A percentile compares a stretch with the other conserved stretches of the same genome.
phyloP scores from a whole-genome alignment of 2,888 invertebrate species.

The Rhimphoctona megacephalus region DNA sequence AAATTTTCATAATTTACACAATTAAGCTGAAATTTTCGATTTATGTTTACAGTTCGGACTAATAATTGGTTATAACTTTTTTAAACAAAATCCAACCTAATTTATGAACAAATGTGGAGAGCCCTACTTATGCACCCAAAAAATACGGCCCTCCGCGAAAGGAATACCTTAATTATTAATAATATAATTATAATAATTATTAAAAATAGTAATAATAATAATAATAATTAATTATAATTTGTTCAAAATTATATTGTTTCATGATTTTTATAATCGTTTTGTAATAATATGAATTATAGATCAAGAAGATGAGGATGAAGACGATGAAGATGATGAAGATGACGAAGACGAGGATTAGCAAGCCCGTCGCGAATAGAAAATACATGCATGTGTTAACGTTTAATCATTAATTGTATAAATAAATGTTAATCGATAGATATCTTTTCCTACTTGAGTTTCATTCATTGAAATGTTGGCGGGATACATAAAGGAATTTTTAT shows the following conservation, averaged over 20 bases:
- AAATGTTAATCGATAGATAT: background rate
- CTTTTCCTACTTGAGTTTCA: background rate
- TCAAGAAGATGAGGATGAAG: constrained; percentile 58
- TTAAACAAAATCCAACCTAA: too few species aligned
- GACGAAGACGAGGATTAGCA: constrained; percentile 68
- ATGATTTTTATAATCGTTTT: background rate
- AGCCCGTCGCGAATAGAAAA: background rate
- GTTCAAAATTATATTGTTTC: background rate
- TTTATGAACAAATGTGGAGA: too few species aligned
- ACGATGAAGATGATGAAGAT: constrained; percentile 73
- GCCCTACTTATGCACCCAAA: too few species aligned
- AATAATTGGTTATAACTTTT: too few species aligned
- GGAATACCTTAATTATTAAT: too few species aligned
- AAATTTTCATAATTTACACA: too few species aligned
- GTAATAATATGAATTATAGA: constrained; percentile 27
- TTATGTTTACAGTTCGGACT: too few species aligned
- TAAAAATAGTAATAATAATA: too few species aligned
- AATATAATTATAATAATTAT: too few species aligned
- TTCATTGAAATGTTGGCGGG: background rate
- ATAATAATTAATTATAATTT: too few species aligned
- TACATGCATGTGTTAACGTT: background rate
- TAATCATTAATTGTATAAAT: background rate
- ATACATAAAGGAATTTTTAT: background rate
- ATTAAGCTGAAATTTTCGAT: too few species aligned
- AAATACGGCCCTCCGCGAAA: too few species aligned